phyloP scores from a whole-genome alignment of 2,113 vertebrate genomes.

The Stercorarius parasiticus region DNA sequence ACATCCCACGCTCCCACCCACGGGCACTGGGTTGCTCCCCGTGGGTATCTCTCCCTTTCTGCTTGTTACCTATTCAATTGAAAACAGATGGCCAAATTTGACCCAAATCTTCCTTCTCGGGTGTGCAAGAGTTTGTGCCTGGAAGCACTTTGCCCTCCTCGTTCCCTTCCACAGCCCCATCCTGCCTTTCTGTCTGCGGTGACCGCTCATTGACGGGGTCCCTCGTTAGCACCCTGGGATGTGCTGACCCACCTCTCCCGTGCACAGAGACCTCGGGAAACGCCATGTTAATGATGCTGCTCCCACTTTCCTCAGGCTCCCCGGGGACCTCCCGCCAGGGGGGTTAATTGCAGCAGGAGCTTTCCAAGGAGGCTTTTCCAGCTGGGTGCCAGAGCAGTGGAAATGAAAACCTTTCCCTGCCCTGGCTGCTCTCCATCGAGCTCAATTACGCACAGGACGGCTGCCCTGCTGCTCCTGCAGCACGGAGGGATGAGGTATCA shows the following conservation, averaged over 20 bases:
- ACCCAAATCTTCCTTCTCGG: not conserved
- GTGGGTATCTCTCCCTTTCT: not conserved
- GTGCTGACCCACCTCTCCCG: not conserved
- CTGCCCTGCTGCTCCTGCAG: not conserved
- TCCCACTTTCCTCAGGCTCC: not conserved
- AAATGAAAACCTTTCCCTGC: not conserved
- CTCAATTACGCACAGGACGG: not conserved
- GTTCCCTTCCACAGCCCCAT: not conserved
- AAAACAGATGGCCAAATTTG: not conserved
- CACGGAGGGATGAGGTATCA: not conserved
- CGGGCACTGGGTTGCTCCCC: not conserved
- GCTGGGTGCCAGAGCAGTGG: not conserved
- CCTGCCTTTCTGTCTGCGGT: not conserved
- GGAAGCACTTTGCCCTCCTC: not conserved
- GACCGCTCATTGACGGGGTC: not conserved
- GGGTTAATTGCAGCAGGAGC: not conserved
- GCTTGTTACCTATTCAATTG: not conserved
- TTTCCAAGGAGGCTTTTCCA: not conserved
- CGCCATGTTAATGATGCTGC: not conserved
- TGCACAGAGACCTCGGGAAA: not conserved
- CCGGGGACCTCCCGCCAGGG: not conserved
- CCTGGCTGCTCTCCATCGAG: not conserved
- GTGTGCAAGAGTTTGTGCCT: not conserved
- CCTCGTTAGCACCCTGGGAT: not conserved
- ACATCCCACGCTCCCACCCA: rapidly evolving